Percentiles rank a stretch among this genome's conserved stretches.
Evolutionary conservation across 2,797 vertebrate genomes (phyloP).

Genomic region (Moxostoma hubbsi): DNA sequence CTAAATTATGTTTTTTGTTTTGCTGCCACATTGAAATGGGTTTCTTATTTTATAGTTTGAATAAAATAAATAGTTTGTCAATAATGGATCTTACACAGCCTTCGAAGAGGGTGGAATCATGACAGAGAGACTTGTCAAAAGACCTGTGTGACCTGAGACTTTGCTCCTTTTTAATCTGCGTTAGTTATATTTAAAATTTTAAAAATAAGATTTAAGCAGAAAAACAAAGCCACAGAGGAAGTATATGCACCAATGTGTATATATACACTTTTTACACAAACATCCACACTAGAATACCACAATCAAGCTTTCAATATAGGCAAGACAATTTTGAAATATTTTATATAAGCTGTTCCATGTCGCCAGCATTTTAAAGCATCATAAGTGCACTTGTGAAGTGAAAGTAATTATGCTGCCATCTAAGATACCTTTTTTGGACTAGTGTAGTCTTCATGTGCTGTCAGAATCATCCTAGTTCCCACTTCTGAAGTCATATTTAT

Average conservation of each 20-base stretch:
- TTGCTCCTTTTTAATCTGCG: neutral
- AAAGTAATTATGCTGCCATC: too few relatives aligned
- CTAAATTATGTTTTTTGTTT: slow-evolving; percentile 17
- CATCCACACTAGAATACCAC: neutral
- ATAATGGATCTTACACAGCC: slow-evolving; percentile 11
- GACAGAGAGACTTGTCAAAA: neutral
- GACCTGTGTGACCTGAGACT: neutral
- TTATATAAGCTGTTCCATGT: too few relatives aligned
- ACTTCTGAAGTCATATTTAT: too few relatives aligned
- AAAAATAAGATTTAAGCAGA: neutral
- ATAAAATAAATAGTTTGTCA: slow-evolving; percentile 38
- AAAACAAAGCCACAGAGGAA: neutral
- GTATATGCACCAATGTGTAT: neutral
- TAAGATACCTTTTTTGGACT: too few relatives aligned
- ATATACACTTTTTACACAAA: neutral
- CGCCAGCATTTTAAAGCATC: too few relatives aligned
- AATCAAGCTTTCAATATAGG: too few relatives aligned
- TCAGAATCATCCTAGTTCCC: too few relatives aligned
- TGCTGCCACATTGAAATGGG: neutral
- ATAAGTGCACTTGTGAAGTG: too few relatives aligned
- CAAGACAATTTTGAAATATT: too few relatives aligned
- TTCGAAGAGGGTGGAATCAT: neutral
- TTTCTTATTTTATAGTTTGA: slow-evolving; percentile 15
- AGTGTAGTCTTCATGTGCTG: too few relatives aligned
- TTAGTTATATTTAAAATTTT: slow-evolving; percentile 1